Evolutionary conservation across 2,888 invertebrate genomes (phyloP).

Genomic region (Eumacrocentrus americanus): DNA sequence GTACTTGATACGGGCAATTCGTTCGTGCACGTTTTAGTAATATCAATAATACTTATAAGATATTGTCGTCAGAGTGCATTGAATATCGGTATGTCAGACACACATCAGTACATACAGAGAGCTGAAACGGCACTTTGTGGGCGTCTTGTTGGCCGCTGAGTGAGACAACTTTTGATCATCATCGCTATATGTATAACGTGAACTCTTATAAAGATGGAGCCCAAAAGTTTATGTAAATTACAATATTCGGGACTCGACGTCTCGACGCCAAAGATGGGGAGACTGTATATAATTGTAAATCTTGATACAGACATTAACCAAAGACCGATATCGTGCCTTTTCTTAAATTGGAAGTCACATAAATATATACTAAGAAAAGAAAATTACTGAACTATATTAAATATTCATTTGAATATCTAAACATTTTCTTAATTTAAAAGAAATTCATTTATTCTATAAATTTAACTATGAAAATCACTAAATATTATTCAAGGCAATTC

Average conservation of each 20-base stretch:
- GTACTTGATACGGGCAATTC: slow-evolving; percentile 26
- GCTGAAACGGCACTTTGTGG: not conserved
- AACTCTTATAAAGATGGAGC: not conserved
- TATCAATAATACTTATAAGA: not conserved
- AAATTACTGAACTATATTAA: no score
- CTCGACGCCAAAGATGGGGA: slow-evolving; percentile 57
- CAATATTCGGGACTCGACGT: not conserved
- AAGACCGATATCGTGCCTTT: slow-evolving; percentile 48
- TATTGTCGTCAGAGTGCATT: not conserved
- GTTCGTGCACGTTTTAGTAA: not conserved
- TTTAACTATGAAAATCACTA: no score
- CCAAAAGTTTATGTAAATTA: not conserved
- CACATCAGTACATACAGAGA: not conserved
- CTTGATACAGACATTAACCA: slow-evolving; percentile 44
- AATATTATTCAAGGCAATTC: no score
- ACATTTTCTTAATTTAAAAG: no score
- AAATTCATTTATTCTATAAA: no score
- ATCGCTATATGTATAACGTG: not conserved
- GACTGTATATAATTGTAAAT: slow-evolving; percentile 42
- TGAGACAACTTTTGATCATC: not conserved
- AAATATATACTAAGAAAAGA: slow-evolving; percentile 3
- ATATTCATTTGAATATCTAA: no score
- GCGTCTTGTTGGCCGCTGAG: not conserved
- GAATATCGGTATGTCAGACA: slow-evolving; percentile 1
- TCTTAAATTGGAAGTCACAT: slow-evolving; percentile 15